Base-by-base conservation (phyloP, 2,888 invertebrate species). In the Mantis religiosa region DNA sequence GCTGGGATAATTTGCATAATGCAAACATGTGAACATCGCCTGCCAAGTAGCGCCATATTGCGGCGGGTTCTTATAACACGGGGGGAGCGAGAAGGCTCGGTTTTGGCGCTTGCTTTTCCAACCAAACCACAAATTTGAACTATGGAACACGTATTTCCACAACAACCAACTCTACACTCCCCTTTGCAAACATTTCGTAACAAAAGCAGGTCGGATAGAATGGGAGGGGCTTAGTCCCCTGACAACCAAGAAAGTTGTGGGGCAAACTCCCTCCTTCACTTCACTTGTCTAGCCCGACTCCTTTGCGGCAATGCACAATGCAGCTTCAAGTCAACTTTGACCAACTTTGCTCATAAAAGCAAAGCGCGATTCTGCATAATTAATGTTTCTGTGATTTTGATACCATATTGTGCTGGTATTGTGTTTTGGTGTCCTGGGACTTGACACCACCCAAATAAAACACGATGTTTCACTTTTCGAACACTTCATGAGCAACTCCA, bases 111-210 rank as follows among this genome's bases (percentile, higher is more conserved):
- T 47, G n/a, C 85, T 27, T 27, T 83, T 83, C 27, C 27, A 41
- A 41, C 27, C 47, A 85, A 47, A 85, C 85, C 85, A 85, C 85
- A 85, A 85, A 85, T 85, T 85, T 47, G 47, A 85, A 85, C 85
- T 85, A 85, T 28, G 41, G 47, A 85, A 85, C 85, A 85, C 47
- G 47, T 47, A 85, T 85, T 71, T 84, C 85, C 85, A 47, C 47
- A 85, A 85, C 85, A 85, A 85, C 41, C 41, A 85, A 28, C 47
- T 25, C 54, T 20, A 71, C 54, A 71, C 54, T 71, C 54, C 54
- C 54, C 54, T 71, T 71, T 71, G 54, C 54, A 71, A 71, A 71
- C 54, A 71, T 71, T 71, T 71, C 54, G 54, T 71, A 71, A 71
- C 54, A 71, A 71, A 71, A 71, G 54, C 54, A 71, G 54, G 54